phyloP scores from a whole-genome alignment of 2,888 invertebrate genomes.

The Platynereis dumerilii region DNA sequence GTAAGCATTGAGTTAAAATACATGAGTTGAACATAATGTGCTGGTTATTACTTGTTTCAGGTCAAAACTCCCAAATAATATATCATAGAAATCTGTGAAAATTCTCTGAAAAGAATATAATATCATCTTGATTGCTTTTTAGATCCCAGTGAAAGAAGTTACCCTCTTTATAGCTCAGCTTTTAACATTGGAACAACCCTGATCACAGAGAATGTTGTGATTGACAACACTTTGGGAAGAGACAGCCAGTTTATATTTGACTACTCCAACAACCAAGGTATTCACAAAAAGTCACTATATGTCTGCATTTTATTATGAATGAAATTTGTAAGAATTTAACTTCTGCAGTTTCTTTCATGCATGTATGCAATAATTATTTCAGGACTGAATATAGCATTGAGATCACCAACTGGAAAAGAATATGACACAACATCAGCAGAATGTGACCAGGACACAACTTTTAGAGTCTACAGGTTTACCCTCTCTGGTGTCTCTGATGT shows the following conservation, averaged over 20 bases:
- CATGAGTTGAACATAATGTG: no score
- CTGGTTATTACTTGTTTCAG: no score
- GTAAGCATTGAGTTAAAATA: no score
- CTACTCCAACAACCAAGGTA: constrained; percentile 14
- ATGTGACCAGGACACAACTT: constrained; percentile 15
- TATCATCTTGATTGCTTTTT: no score
- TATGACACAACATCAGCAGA: constrained; percentile 7
- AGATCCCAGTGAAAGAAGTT: background rate
- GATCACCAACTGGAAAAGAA: constrained; percentile 22
- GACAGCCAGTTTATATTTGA: constrained; percentile 39
- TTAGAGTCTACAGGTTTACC: constrained; percentile 22
- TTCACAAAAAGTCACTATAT: no score
- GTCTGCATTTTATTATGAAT: no score
- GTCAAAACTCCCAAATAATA: no score
- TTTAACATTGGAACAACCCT: background rate
- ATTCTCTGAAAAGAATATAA: no score
- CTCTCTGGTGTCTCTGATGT: constrained; percentile 23
- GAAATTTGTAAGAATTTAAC: no score
- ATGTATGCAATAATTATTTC: no score
- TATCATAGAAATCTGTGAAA: no score
- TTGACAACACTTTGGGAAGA: constrained; percentile 66
- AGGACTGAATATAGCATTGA: constrained; percentile 11
- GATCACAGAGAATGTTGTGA: constrained; percentile 58
- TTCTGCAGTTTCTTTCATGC: no score
- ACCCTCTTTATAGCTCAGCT: background rate